These are phyloP conservation scores for Anoncus sp. DNA, from an alignment of 2,888 invertebrate genomes.

Conservation along the genomic window DNA sequence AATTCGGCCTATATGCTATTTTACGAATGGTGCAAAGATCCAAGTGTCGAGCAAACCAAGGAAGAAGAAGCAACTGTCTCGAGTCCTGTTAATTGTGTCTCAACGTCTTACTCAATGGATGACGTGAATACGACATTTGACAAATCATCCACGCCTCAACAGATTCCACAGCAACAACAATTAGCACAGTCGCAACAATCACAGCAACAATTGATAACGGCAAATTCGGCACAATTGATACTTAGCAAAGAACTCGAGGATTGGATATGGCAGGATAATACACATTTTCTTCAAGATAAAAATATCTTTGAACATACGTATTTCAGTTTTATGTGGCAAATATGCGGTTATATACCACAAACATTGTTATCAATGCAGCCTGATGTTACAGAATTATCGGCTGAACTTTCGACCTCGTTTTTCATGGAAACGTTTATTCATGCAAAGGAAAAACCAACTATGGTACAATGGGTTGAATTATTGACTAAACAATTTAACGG, in stretches of 20 bases:
- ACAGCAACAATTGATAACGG: conserved; percentile 15
- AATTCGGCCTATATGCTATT: conserved; percentile 99
- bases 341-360: conserved; percentile 97
- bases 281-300: conserved; percentile 97
- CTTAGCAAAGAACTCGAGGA: conserved; percentile 93
- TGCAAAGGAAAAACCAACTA: conserved; percentile 98
- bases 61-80: conserved; percentile 79
- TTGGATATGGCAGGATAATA: conserved; percentile 99
- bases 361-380: conserved; percentile 91
- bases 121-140: conserved; percentile 67
- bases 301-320: conserved; percentile 98
- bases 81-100: conserved; percentile 72
- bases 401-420: conserved; percentile 95
- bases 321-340: conserved; percentile 98
- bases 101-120: conserved; percentile 59
- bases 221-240: conserved; percentile 83
- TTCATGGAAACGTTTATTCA: conserved; percentile 98
- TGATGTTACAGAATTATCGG: conserved; percentile 93
- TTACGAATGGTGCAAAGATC: conserved; percentile 91
- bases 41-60: conserved; percentile 75
- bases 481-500: conserved; percentile 97
- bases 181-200: too few species aligned
- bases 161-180: conserved; percentile 59
- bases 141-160: conserved; percentile 65
- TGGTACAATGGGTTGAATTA: conserved; percentile 98